These are phyloP conservation scores for Drosophila lacteicornis DNA, from an alignment of 1,140 invertebrate genomes.

Conservation along the genomic window DNA sequence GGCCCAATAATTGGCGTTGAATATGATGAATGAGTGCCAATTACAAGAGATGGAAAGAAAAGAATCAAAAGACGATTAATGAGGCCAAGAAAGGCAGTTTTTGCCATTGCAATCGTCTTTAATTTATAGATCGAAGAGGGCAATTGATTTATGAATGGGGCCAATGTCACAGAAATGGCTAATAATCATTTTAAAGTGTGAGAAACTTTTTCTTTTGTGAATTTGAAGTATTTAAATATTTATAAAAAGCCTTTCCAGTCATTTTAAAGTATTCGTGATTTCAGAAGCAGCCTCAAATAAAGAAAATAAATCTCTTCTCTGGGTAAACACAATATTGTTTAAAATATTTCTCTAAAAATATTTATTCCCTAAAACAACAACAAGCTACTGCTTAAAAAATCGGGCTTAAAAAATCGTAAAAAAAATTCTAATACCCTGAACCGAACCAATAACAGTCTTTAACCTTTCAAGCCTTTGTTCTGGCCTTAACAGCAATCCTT, in stretches of 20 bases:
- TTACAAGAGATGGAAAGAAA: conserved; percentile 40
- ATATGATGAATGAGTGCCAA: conserved; percentile 71
- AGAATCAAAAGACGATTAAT: conserved; percentile 51
- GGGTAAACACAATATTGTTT: no score
- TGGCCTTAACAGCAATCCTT: conserved; percentile 27
- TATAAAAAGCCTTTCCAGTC: no score
- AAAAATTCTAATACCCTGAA: neutral
- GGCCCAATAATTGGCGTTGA: conserved; percentile 60
- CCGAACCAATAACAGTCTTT: neutral
- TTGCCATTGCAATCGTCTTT: conserved; percentile 4
- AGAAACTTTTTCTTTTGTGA: no score
- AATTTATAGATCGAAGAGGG: neutral
- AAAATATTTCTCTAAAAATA: no score
- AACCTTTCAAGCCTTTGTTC: neutral
- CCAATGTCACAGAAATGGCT: neutral
- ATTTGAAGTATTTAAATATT: no score
- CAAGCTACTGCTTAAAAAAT: no score
- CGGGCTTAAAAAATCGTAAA: neutral
- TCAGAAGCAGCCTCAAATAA: no score
- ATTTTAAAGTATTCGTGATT: no score
- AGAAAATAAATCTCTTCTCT: no score
- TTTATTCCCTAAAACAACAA: neutral
- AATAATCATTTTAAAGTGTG: neutral
- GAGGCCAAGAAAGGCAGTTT: conserved; percentile 7
- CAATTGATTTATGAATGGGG: conserved; percentile 2